phyloP scores from a whole-genome alignment of 2,797 vertebrate genomes.

The Percopsis omiscomaycus region DNA sequence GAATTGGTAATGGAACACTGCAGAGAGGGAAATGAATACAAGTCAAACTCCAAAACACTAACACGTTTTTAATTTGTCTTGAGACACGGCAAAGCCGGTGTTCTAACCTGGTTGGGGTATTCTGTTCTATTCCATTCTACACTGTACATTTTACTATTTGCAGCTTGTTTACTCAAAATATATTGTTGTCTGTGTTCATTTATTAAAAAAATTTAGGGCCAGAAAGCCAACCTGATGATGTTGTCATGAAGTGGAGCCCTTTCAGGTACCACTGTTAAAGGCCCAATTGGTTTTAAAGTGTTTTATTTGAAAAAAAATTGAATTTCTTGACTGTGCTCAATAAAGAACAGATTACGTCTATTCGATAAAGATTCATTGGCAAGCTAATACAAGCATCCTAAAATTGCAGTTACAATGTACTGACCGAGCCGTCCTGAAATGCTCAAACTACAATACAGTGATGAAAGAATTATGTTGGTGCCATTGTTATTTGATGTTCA shows the following conservation, averaged over 20 bases:
- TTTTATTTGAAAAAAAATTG: neutral
- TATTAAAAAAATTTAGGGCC: neutral
- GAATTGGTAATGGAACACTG: conserved; percentile 94
- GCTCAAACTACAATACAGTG: too few species aligned
- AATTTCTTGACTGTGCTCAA: conserved; percentile 11
- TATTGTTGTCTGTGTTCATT: neutral
- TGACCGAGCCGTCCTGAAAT: too few species aligned
- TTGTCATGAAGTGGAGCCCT: neutral
- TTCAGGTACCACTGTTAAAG: neutral
- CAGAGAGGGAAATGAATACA: conserved; percentile 6
- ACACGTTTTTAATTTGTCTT: too few species aligned
- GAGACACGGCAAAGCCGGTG: too few species aligned
- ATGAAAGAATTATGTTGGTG: too few species aligned
- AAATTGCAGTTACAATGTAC: neutral
- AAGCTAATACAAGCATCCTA: neutral
- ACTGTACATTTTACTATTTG: too few species aligned
- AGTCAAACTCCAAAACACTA: too few species aligned
- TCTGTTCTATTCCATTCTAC: neutral
- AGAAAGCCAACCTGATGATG: neutral
- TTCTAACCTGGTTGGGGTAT: neutral
- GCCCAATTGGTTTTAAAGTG: conserved; percentile 2
- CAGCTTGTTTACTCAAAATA: too few species aligned
- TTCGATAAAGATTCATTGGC: conserved; percentile 9
- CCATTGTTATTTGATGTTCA: too few species aligned
- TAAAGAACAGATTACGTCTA: conserved; percentile 9